These are phyloP conservation scores for Cavia porcellus DNA, from an alignment of 2,113 vertebrate species.

Conservation along the genomic window DNA sequence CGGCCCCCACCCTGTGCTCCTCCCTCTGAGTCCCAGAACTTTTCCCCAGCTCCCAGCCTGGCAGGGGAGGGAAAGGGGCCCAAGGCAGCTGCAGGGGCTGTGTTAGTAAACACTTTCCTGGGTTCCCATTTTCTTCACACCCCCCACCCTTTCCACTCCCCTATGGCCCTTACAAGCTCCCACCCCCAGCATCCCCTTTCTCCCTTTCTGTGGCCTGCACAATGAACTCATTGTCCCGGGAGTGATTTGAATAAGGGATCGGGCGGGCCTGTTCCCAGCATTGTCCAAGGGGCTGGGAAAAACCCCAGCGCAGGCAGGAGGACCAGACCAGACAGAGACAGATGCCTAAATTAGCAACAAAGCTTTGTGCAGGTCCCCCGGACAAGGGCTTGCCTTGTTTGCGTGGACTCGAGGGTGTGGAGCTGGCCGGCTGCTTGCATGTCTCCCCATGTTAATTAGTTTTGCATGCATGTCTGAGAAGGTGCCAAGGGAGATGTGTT, in stretches of 20 bases:
- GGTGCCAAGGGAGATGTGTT: conserved; percentile 91
- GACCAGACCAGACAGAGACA: conserved; percentile 94
- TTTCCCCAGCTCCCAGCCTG: conserved; percentile 69
- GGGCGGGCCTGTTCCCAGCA: conserved; percentile 92
- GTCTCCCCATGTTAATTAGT: conserved; percentile 93
- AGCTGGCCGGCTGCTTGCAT: conserved; percentile 90
- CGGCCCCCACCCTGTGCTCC: not conserved
- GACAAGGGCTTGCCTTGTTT: conserved; percentile 93
- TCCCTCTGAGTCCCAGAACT: not conserved
- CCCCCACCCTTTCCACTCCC: conserved; percentile 82
- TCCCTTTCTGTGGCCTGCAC: conserved; percentile 90
- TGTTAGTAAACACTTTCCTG: conserved; percentile 96
- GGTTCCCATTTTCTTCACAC: conserved; percentile 94
- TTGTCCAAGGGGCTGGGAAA: conserved; percentile 91
- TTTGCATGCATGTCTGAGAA: conserved; percentile 93
- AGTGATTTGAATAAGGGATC: conserved; percentile 94
- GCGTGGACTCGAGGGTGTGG: conserved; percentile 89
- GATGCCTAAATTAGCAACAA: conserved; percentile 96
- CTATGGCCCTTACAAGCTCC: conserved; percentile 50
- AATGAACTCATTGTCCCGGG: conserved; percentile 96
- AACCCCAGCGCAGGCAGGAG: conserved; percentile 89
- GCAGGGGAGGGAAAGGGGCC: conserved; percentile 75
- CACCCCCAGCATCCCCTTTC: conserved; percentile 88
- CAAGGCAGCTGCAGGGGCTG: conserved; percentile 90
- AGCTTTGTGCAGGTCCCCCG: conserved; percentile 92